Base-by-base conservation (phyloP, 2,113 vertebrate genomes). In the Notothenia rossii region DNA sequence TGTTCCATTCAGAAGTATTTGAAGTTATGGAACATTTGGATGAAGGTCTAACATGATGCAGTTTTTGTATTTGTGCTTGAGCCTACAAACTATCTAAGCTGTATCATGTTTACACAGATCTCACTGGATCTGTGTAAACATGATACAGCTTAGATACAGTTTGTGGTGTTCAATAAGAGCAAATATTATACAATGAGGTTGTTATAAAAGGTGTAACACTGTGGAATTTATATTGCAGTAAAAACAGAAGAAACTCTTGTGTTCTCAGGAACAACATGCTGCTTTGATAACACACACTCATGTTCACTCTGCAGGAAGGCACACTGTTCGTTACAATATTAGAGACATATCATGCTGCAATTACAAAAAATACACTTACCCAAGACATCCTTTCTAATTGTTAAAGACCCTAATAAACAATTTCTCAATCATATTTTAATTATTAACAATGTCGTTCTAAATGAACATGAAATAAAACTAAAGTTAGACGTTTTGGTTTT, bases 241-340 rank as follows among this genome's bases (percentile, higher is more conserved):
- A 50, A 46, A 51, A 69, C 11, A 40, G 14, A 66, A 71, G 46
- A 65, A 60, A 45, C 50, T 64, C 33, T 62, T 54, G 29, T 75
- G 49, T 75, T 55, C 66, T 48, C 10, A 4, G 54, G 46, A 56
- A 70, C 71, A 74, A 1, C 49, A 4, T 48, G 33, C 43, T 20
- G 17, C 20, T 18, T 17, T 40, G 58, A 85, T 72, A 75, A 69
- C 40, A 46, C 25, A 33, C 7, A 15, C 33, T 43, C 5, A 3
- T 2, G 55, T n/a, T 33, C 17, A 14, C 48, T 17, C 62, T 49
- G 53, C 53, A 18, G 11, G 25, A 45, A 2, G 22, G 7, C 20
- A 60, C 54, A 51, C 53, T 65, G 8, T 73, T 73, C 69, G 75
- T 65, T 60, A 79, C 72, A 74, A 45, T 64, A 46, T 71, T 4